Percentiles rank a stretch among this genome's conserved stretches.
These are phyloP conservation scores for Aphidius ervi DNA, from an alignment of 1,140 invertebrate genomes.

Conservation along the genomic window DNA sequence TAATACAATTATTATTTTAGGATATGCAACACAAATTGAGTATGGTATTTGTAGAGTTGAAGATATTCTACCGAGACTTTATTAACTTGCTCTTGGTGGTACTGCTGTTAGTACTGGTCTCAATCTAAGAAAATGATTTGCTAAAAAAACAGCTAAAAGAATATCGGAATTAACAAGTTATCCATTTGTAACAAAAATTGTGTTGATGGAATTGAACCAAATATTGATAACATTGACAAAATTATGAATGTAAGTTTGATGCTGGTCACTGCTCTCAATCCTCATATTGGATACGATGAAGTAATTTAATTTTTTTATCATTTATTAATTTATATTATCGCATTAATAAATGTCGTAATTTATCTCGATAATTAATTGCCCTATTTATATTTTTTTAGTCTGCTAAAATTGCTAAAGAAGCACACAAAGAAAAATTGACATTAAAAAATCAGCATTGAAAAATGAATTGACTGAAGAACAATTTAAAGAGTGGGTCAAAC, in stretches of 20 bases:
- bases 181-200: conserved; percentile 92
- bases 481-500: conserved; percentile 90
- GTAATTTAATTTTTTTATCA: conserved; percentile 39
- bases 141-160: conserved; percentile 84
- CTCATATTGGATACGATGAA: conserved; percentile 98
- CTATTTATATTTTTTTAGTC: conserved; percentile 55
- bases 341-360: no score
- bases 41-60: conserved; percentile 86
- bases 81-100: conserved; percentile 90
- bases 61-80: conserved; percentile 76
- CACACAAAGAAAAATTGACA: conserved; percentile 89
- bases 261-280: conserved; percentile 97
- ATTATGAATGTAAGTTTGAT: conserved; percentile 94
- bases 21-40: conserved; percentile 81
- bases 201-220: conserved; percentile 85
- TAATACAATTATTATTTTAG: conserved; percentile 41
- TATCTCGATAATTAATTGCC: no score
- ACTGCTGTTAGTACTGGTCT: conserved; percentile 98
- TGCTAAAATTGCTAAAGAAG: conserved; percentile 93
- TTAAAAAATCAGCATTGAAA: conserved; percentile 88
- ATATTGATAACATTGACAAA: conserved; percentile 74
- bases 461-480: conserved; percentile 84
- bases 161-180: conserved; percentile 73
- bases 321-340: conserved; percentile 13
- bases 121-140: conserved; percentile 80